Base-by-base conservation (phyloP, 2,113 vertebrate genomes). In the Suricata suricatta region DNA sequence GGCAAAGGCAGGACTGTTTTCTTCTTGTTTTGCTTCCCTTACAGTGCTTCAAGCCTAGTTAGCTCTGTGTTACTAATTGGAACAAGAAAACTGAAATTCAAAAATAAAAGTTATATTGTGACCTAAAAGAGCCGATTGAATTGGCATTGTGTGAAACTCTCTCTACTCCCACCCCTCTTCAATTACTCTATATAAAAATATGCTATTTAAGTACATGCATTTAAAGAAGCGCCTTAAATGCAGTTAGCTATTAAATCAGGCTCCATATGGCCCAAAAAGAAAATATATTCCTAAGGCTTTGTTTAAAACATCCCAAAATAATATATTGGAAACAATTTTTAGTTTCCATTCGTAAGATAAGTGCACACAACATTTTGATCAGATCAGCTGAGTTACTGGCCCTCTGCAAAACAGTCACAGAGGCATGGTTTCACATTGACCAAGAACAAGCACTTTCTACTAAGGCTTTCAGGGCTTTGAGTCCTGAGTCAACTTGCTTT, bases 281-380 rank as follows among this genome's bases (percentile, higher is more conserved):
- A 93, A 93, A 66, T 86, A 66, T 82, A 77, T 82, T 63, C 60
- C 57, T 84, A 17, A 79, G 50, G 14, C 38, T 80, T 64, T 87
- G n/a, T 85, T 82, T 89, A 86, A 97, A 96, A 50, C 66, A 96
- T 69, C 27, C 7, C 57, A 69, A 82, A 90, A 66, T 41, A 81
- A 77, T 5, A 83, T 21, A 77, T 12, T 47, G n/a, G 15, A 72
- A 82, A 64, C 9, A 60, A 82, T 31, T 82, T 74, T 88, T 69
- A 84, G 14, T 72, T 95, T 93, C 35, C 91, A 2, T 90, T 90
- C 38, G 64, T 57, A 96, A 66, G 19, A 71, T 77, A 64, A 87
- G 5, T 64, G 16, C 76, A 64, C n/a, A 79, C 47, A 88, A 71
- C 9, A 19, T 72, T 57, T 57, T 81, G 4, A 76, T 89, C 12